phyloP scores from a whole-genome alignment of 2,888 invertebrate species.

The Drosophila picticornis region DNA sequence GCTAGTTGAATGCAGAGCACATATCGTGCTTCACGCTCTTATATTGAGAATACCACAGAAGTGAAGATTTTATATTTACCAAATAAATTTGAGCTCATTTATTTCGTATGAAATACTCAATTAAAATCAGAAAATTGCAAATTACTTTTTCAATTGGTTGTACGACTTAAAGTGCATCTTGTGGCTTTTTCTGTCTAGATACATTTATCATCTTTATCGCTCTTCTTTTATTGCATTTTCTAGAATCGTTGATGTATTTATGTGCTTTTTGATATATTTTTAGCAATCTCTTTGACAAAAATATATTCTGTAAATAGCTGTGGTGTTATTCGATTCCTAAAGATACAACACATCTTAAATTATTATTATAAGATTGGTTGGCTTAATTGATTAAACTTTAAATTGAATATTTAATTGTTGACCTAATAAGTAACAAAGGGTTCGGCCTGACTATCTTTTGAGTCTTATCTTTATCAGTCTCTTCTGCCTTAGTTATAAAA shows the following conservation, averaged over 20 bases:
- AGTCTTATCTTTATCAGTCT: not conserved
- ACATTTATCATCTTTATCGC: too few relatives aligned
- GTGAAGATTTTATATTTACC: not conserved
- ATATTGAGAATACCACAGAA: not conserved
- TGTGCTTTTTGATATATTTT: not conserved
- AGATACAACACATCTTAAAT: not conserved
- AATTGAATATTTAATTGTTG: not conserved
- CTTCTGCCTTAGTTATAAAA: not conserved
- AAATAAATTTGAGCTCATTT: not conserved
- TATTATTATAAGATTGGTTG: not conserved
- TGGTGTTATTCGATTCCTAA: not conserved
- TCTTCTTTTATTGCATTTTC: not conserved
- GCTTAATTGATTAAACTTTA: not conserved
- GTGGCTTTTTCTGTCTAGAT: not conserved
- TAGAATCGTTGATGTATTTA: not conserved
- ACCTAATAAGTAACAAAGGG: not conserved
- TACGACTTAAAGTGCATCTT: not conserved
- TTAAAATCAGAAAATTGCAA: not conserved
- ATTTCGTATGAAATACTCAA: not conserved
- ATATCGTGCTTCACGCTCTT: slow-evolving; percentile 5
- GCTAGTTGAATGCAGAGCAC: slow-evolving; percentile 40
- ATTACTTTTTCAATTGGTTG: not conserved
- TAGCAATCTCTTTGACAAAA: not conserved
- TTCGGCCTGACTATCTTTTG: not conserved
- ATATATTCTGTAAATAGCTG: not conserved